Percentiles rank a stretch among this genome's conserved stretches.
Evolutionary conservation across 2,113 vertebrate genomes (phyloP).

Genomic region (Callionymus lyra): DNA sequence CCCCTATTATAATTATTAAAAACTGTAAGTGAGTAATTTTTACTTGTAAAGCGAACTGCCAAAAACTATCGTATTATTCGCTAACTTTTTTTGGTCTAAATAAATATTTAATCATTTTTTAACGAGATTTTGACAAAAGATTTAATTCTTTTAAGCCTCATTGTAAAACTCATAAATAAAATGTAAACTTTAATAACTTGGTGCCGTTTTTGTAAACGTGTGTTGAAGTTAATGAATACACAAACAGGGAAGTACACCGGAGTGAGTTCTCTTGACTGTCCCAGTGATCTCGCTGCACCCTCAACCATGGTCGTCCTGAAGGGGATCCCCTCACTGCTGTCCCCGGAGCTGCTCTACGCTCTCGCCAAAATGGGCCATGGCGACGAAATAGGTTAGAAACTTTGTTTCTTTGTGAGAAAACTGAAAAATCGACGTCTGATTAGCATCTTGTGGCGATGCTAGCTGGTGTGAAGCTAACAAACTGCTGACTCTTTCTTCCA

Average conservation of each 20-base stretch:
- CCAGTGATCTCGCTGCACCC: neutral
- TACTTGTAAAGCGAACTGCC: too few species aligned
- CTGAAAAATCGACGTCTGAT: too few species aligned
- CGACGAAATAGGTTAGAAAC: constrained; percentile 63
- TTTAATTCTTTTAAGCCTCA: too few species aligned
- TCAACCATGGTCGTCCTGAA: constrained; percentile 59
- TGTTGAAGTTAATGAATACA: neutral
- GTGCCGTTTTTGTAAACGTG: too few species aligned
- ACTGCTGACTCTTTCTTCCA: constrained; percentile 15
- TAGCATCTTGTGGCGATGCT: too few species aligned
- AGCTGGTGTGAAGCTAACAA: neutral
- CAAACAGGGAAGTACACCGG: constrained; percentile 6
- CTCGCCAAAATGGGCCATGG: constrained; percentile 72
- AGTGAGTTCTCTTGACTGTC: neutral
- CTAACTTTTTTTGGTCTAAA: too few species aligned
- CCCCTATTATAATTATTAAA: too few species aligned
- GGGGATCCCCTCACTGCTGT: constrained; percentile 62
- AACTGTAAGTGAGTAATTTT: too few species aligned
- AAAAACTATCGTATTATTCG: too few species aligned
- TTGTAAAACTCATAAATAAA: constrained; percentile 1
- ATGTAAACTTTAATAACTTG: neutral
- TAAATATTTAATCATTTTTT: too few species aligned
- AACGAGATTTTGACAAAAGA: too few species aligned
- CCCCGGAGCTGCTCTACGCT: constrained; percentile 62
- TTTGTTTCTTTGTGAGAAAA: neutral